phyloP scores from a whole-genome alignment of 2,888 invertebrate species.

The Macropis europaea region DNA sequence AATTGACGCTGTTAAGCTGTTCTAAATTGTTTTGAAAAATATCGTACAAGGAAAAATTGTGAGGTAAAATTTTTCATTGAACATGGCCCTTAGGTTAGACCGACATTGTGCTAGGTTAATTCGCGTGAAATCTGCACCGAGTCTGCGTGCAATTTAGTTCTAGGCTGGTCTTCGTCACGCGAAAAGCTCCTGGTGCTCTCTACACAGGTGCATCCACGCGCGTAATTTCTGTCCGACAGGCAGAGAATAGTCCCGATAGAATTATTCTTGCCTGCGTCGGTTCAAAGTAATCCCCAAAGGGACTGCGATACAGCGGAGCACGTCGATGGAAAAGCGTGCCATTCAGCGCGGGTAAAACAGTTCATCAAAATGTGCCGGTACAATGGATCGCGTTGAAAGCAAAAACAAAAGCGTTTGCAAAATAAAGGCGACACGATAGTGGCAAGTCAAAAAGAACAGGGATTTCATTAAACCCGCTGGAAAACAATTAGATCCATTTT shows the following conservation, averaged over 20 bases:
- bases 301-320: constrained; percentile 17
- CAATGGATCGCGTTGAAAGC: constrained; percentile 27
- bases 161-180: no score
- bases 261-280: constrained; percentile 28
- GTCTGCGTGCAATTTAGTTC: no score
- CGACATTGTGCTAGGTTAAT: no score
- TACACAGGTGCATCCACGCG: no score
- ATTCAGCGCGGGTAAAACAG: constrained; percentile 35
- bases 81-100: no score
- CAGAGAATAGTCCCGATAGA: constrained; percentile 5
- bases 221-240: constrained; percentile 3
- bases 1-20: no score
- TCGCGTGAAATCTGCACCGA: no score
- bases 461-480: constrained; percentile 24
- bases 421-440: constrained; percentile 27
- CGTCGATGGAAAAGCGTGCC: constrained; percentile 26
- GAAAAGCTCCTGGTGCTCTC: no score
- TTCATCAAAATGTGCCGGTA: constrained; percentile 33
- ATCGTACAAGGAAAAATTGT: no score
- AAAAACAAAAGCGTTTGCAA: constrained; percentile 27
- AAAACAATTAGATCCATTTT: no score
- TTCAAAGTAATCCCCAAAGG: constrained; percentile 33
- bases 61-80: no score
- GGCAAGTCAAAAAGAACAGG: constrained; percentile 19
- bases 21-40: no score